Evolutionary conservation across 2,888 invertebrate genomes (phyloP), one percentile per base, ranked within the genome.

Genomic region (Drosophila putrida): DNA sequence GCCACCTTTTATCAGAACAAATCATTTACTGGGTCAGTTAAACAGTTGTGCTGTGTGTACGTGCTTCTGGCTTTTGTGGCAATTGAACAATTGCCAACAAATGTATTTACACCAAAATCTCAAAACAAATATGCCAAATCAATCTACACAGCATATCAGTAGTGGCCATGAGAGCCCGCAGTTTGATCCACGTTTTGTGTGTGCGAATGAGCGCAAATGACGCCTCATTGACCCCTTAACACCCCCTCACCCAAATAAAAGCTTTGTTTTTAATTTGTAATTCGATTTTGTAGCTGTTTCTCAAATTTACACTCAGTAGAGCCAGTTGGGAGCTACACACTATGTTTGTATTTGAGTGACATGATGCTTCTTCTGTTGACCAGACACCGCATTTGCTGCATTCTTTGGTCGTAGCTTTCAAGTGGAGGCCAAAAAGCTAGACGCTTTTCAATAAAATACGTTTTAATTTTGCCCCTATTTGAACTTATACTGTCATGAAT

Each of bases 11-110:
- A 57, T 63, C 57, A 41, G 54, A 11, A 38, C 64, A 51, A 67
- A 59, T 51, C 50, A 64, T 54, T 58, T 55, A 71, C 36, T 70
- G 64, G 55, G 71, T 70, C 64, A 60, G 38, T 58, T 49, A 58
- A 58, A 58, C 20, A 57, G 15, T 20, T 13, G 43, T 51, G 20
- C 20, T 20, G 20, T 20, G 20, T 20, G 50, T 50, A 51, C 51
- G 51, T 60, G 60, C 35, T 28, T 46, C 31, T 44, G 46, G 35
- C 25, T 15, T 55, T 58, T 58, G 46, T 38, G 38, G 36, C 36
- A 54, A 46, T 46, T 47, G 27, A 44, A 57, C 57, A 57, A 57
- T 62, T 62, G 41, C 55, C 33, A 28, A 53, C 33, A 33, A 31
- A 38, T 39, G 47, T 47, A 49, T 47, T 50, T 43, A 44, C 44